Evolutionary conservation across 2,888 invertebrate genomes (phyloP).

Genomic region (Morpho helenor): DNA sequence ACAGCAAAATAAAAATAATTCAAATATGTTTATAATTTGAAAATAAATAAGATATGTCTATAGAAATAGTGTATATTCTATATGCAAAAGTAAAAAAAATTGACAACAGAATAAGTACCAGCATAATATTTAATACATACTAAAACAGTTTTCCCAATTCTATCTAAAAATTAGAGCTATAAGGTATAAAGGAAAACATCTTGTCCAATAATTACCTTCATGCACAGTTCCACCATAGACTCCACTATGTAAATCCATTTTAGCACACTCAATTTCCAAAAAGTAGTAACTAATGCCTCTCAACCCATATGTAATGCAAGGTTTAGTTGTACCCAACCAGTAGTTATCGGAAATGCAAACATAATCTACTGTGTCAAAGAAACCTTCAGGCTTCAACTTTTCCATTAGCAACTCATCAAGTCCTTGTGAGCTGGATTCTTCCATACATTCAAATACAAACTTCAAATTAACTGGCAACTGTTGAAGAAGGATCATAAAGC

Average conservation of each 20-base stretch:
- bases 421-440: conserved; percentile 98
- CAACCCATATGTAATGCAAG: conserved; percentile 97
- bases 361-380: conserved; percentile 91
- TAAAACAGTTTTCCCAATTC: too few species aligned
- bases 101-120: too few species aligned
- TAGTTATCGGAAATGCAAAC: conserved; percentile 99
- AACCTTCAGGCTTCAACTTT: conserved; percentile 80
- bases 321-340: conserved; percentile 98
- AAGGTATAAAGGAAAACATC: not conserved
- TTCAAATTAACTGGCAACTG: conserved; percentile 87
- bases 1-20: too few species aligned
- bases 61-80: too few species aligned
- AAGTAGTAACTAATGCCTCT: conserved; percentile 96
- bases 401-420: conserved; percentile 88
- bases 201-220: conserved; percentile 67
- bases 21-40: too few species aligned
- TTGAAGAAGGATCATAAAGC: not conserved
- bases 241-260: conserved; percentile 97
- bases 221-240: conserved; percentile 95
- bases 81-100: too few species aligned
- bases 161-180: too few species aligned
- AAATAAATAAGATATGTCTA: too few species aligned
- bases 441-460: conserved; percentile 99
- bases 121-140: too few species aligned
- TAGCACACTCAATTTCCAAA: conserved; percentile 91